These are phyloP conservation scores for Illadopsis cleaveri DNA, from an alignment of 2,113 vertebrate genomes.

Conservation along the genomic window DNA sequence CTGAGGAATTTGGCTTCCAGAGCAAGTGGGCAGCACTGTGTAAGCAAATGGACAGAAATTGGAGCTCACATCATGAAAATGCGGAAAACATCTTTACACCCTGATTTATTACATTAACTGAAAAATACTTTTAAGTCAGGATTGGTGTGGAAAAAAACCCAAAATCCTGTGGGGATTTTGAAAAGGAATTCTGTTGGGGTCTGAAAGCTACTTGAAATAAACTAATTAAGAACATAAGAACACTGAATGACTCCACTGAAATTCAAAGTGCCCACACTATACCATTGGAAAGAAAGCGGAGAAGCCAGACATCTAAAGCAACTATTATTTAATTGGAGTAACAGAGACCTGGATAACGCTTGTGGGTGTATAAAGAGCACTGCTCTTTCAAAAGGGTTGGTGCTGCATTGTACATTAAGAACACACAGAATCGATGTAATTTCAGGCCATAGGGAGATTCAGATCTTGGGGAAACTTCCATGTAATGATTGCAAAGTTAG, in stretches of 20 bases:
- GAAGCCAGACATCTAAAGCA: not conserved
- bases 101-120: not conserved
- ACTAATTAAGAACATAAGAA: not conserved
- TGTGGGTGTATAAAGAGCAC: not conserved
- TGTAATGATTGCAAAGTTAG: not conserved
- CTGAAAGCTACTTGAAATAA: not conserved
- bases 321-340: not conserved
- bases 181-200: not conserved
- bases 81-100: not conserved
- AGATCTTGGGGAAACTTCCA: not conserved
- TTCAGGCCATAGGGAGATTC: not conserved
- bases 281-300: not conserved
- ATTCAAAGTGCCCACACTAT: not conserved
- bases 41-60: not conserved
- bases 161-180: not conserved
- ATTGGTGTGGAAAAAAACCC: not conserved
- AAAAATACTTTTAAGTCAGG: not conserved
- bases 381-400: not conserved
- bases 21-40: not conserved
- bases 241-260: not conserved
- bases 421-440: not conserved
- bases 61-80: not conserved
- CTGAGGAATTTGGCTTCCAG: not conserved
- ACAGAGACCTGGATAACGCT: not conserved
- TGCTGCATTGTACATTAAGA: constrained; percentile 6